phyloP scores from a whole-genome alignment of 2,888 invertebrate genomes.

The Podotricha telesiphe region DNA sequence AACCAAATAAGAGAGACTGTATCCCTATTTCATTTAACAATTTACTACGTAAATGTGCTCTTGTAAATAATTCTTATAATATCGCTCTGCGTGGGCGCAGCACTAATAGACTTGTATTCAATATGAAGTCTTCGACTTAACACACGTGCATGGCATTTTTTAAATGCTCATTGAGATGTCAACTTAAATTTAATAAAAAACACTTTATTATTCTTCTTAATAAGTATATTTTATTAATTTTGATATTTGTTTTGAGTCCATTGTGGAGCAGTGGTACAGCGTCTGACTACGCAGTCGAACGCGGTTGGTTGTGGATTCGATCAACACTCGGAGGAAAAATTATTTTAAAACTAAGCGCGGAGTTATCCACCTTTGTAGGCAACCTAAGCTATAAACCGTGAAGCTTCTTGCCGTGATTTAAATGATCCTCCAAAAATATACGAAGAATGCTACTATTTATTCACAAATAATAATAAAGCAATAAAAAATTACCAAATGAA shows the following conservation, averaged over 20 bases:
- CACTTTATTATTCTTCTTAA: no score
- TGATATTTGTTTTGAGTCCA: no score
- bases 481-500: conserved; percentile 12
- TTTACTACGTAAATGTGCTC: conserved; percentile 1
- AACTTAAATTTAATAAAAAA: no score
- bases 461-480: conserved; percentile 1
- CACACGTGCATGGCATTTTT: not conserved
- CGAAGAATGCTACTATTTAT: conserved; percentile 8
- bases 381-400: no score
- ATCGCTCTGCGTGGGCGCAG: conserved; percentile 35
- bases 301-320: no score
- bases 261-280: no score
- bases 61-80: conserved; percentile 36
- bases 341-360: no score
- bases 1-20: not conserved
- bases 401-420: no score
- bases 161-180: not conserved
- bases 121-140: conserved; percentile 1
- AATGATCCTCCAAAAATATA: not conserved
- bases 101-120: conserved; percentile 31
- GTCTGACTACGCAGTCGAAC: no score
- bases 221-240: no score
- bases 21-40: not conserved
- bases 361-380: no score
- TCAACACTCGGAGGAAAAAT: no score